Conservation (phyloP, 37 sponge, comb jelly and placozoan species). For the Ephydatia muelleri region DNA sequence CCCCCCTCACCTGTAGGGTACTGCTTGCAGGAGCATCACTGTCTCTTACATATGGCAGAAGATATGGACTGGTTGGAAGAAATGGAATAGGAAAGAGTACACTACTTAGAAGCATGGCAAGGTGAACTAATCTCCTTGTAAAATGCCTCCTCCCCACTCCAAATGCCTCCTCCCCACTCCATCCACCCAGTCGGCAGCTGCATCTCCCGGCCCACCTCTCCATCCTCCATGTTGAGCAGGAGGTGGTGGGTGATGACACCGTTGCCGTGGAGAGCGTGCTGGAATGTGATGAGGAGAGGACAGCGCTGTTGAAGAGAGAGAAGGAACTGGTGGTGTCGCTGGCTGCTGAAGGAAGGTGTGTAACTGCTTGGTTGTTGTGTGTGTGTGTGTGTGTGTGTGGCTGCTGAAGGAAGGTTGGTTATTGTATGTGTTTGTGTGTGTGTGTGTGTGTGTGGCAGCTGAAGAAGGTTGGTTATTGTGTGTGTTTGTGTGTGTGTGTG, state of each 20-base stretch:
- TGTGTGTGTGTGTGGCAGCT: slow-evolving; percentile 6
- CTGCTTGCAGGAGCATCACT: slow-evolving; percentile 63
- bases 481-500: background rate
- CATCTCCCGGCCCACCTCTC: slow-evolving; percentile 61
- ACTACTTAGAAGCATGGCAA: slow-evolving; percentile 71
- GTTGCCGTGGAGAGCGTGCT: slow-evolving; percentile 81
- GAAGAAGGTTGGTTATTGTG: background rate
- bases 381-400: slow-evolving; percentile 26
- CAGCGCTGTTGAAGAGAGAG: slow-evolving; percentile 49
- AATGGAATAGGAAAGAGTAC: slow-evolving; percentile 91
- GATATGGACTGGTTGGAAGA: slow-evolving; percentile 92
- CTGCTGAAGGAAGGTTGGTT: too few relatives aligned
- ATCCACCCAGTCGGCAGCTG: slow-evolving; percentile 56
- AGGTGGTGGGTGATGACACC: slow-evolving; percentile 74
- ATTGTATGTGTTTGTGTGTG: background rate
- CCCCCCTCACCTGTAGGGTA: slow-evolving; percentile 14
- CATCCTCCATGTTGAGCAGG: slow-evolving; percentile 91
- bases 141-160: background rate
- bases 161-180: background rate
- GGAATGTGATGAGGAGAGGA: slow-evolving; percentile 80
- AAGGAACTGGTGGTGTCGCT: slow-evolving; percentile 26
- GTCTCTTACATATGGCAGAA: slow-evolving; percentile 32
- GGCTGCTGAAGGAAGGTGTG: background rate
- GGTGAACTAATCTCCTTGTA: too few relatives aligned
- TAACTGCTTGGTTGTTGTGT: background rate